Conservation (phyloP, 1,140 invertebrate genomes). For the Neodiprion pinetum region DNA sequence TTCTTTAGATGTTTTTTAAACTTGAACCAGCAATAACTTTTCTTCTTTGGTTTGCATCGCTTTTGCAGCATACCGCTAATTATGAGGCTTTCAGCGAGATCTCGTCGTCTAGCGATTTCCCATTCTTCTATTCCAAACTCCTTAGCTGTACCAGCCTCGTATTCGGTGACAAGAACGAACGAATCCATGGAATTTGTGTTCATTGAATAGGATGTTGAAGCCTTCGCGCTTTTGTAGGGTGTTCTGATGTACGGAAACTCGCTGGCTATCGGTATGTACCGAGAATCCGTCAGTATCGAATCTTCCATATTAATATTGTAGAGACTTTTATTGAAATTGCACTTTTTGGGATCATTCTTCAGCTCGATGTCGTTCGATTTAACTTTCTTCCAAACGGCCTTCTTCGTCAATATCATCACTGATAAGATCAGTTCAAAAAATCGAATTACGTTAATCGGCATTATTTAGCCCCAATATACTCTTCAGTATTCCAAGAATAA, state of each 20-base stretch:
- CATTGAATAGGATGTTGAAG: not conserved
- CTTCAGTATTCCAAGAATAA: too few species aligned
- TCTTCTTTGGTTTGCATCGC: conserved; percentile 23
- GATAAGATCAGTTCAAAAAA: too few species aligned
- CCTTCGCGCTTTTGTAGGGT: not conserved
- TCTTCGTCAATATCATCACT: not conserved
- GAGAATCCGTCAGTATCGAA: not conserved
- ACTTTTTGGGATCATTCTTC: not conserved
- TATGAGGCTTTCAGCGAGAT: conserved; percentile 22
- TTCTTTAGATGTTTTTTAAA: conserved; percentile 40
- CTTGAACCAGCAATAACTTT: conserved; percentile 35
- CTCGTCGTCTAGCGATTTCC: conserved; percentile 9
- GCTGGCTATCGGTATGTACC: not conserved
- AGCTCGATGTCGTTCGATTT: not conserved
- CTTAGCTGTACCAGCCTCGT: not conserved
- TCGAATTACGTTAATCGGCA: too few species aligned
- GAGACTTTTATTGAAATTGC: not conserved
- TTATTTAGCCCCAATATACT: too few species aligned
- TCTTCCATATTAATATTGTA: not conserved
- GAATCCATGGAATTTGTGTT: not conserved
- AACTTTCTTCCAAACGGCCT: not conserved
- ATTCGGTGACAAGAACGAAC: not conserved
- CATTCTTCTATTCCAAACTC: conserved; percentile 15
- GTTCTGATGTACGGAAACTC: not conserved
- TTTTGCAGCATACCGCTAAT: conserved; percentile 11